These are phyloP conservation scores for Stictocephala bisonia DNA, from an alignment of 2,888 invertebrate species.

Conservation along the genomic window DNA sequence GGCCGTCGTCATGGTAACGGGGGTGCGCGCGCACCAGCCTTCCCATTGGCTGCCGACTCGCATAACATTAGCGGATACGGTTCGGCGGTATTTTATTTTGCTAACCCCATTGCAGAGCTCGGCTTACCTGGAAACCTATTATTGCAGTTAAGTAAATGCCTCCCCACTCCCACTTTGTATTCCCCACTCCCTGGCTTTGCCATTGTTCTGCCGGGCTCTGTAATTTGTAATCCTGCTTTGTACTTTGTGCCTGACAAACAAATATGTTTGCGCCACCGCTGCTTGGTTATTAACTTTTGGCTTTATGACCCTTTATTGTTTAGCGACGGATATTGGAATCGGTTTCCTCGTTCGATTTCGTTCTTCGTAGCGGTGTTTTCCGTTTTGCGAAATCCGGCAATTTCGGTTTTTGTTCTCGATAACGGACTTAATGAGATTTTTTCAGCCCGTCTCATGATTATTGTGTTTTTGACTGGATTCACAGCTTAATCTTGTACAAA, in stretches of 20 bases:
- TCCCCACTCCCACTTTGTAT: slow-evolving; percentile 11
- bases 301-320: too few relatives aligned
- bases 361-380: not conserved
- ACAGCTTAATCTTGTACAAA: too few relatives aligned
- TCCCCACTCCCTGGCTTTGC: slow-evolving; percentile 5
- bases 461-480: too few relatives aligned
- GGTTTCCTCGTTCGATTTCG: not conserved
- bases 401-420: too few relatives aligned
- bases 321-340: too few relatives aligned
- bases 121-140: slow-evolving; percentile 24
- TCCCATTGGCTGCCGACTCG: slow-evolving; percentile 22
- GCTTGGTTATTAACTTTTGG: too few relatives aligned
- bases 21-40: not conserved
- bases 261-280: too few relatives aligned
- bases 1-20: not conserved
- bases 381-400: slow-evolving; percentile 13
- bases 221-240: not conserved
- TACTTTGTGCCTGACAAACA: not conserved
- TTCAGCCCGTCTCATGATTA: too few relatives aligned
- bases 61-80: slow-evolving; percentile 29
- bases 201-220: not conserved
- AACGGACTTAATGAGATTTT: too few relatives aligned
- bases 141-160: slow-evolving; percentile 36
- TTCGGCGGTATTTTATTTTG: slow-evolving; percentile 36
- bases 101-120: slow-evolving; percentile 27